Conservation (phyloP, 2,113 vertebrate genomes). For the Pedionomus torquatus region DNA sequence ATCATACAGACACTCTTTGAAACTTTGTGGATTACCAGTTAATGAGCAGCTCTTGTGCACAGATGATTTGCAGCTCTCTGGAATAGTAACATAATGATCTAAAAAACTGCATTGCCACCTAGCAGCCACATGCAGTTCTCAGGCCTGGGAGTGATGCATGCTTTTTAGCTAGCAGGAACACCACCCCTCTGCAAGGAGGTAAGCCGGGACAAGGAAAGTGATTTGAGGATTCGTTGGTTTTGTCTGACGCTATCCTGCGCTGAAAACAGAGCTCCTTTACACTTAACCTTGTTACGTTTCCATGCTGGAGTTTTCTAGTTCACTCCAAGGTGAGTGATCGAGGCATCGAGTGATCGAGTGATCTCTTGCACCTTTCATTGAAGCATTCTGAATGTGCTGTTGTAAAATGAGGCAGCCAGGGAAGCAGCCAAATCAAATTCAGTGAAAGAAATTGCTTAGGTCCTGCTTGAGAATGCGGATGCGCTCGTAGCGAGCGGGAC, state of each 20-base stretch:
- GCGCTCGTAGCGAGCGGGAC: fast-evolving
- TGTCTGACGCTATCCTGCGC: not conserved
- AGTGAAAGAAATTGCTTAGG: not conserved
- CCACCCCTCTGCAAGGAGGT: not conserved
- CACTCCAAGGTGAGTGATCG: not conserved
- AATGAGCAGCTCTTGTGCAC: not conserved
- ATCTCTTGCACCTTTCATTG: not conserved
- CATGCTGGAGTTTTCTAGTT: not conserved
- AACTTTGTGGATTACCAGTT: not conserved
- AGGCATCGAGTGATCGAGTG: too few relatives aligned
- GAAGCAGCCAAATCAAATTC: not conserved
- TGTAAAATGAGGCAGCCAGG: not conserved
- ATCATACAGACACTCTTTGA: not conserved
- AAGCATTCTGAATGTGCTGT: not conserved
- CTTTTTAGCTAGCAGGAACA: not conserved
- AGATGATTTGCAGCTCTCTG: not conserved
- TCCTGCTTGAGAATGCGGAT: not conserved
- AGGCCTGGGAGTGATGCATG: not conserved
- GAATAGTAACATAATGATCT: not conserved
- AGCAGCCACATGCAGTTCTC: not conserved
- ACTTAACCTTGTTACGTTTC: not conserved
- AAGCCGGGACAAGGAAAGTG: not conserved
- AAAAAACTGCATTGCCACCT: not conserved
- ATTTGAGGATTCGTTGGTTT: not conserved
- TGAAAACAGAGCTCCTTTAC: not conserved